phyloP scores from a whole-genome alignment of 2,113 vertebrate species.

The Solenodon paradoxus region DNA sequence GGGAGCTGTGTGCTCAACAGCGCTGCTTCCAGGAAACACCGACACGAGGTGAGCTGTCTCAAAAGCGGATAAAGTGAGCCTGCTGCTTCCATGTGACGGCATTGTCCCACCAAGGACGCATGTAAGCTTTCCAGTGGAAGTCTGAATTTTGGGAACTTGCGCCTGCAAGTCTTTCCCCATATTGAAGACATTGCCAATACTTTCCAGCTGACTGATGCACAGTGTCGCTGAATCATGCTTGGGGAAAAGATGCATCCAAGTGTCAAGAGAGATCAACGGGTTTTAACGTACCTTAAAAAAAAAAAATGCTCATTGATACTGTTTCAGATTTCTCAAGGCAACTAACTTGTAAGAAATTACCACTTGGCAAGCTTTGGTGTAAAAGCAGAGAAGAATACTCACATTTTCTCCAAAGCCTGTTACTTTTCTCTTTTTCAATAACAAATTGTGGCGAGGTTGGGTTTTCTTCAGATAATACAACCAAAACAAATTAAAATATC shows the following conservation, averaged over 20 bases:
- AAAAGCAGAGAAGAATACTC: neutral
- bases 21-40: no score
- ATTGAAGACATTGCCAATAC: neutral
- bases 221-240: neutral
- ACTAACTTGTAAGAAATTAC: neutral
- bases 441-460: neutral
- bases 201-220: neutral
- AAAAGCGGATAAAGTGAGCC: neutral
- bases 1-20: no score
- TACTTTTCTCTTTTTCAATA: neutral
- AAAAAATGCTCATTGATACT: neutral
- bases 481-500: neutral
- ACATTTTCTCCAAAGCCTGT: neutral
- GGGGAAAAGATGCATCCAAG: neutral
- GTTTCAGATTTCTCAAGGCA: neutral
- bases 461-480: neutral
- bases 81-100: neutral
- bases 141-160: neutral
- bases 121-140: neutral
- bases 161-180: neutral
- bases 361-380: neutral
- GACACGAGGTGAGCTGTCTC: no score
- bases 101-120: neutral
- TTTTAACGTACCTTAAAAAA: neutral
- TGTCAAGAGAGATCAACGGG: neutral